Evolutionary conservation across 1,140 invertebrate species (phyloP).

Genomic region (Trichomalopsis sarcophagae): DNA sequence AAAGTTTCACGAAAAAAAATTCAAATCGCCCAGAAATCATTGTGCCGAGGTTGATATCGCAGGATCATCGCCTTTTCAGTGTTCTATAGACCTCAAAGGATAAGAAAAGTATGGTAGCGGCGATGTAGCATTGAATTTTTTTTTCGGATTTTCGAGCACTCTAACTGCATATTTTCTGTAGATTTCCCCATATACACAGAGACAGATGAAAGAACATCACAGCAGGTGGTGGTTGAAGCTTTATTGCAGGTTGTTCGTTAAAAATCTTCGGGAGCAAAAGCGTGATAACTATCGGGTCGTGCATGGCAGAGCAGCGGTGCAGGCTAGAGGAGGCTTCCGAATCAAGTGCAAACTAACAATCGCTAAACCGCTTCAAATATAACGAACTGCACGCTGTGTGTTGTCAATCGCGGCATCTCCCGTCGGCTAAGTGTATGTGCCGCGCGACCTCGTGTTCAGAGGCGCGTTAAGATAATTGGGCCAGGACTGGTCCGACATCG

Average conservation of each 20-base stretch:
- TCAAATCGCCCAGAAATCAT: too few relatives aligned
- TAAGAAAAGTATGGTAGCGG: too few relatives aligned
- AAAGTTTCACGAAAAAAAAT: too few relatives aligned
- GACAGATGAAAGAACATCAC: background rate
- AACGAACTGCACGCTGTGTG: background rate
- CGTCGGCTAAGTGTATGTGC: background rate
- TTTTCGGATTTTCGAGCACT: too few relatives aligned
- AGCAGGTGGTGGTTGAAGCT: background rate
- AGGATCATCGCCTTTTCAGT: too few relatives aligned
- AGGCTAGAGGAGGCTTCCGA: background rate
- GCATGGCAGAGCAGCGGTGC: background rate
- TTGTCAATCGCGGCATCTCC: background rate
- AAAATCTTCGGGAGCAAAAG: background rate
- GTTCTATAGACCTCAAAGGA: too few relatives aligned
- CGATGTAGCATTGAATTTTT: too few relatives aligned
- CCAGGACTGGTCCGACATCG: background rate
- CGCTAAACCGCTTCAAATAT: background rate
- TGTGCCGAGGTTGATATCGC: too few relatives aligned
- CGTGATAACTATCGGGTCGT: background rate
- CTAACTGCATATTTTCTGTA: too few relatives aligned
- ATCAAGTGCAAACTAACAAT: constrained; percentile 43
- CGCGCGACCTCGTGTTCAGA: constrained; percentile 1
- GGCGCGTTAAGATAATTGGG: constrained; percentile 46
- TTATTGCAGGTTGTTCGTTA: constrained; percentile 10
- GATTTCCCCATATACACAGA: too few relatives aligned